phyloP scores from a whole-genome alignment of 2,888 invertebrate genomes.

The Watsonalla binaria region DNA sequence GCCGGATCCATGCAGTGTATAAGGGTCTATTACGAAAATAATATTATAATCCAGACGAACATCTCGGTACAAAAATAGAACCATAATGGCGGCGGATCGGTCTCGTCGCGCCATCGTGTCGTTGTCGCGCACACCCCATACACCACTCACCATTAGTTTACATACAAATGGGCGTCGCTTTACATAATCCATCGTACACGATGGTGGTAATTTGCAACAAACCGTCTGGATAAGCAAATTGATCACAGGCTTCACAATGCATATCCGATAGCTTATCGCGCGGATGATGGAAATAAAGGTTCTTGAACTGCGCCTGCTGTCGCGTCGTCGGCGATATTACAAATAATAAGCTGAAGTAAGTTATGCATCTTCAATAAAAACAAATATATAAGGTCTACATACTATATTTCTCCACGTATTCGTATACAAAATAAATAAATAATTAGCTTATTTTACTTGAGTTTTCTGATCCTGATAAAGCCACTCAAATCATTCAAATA shows the following conservation, averaged over 20 bases:
- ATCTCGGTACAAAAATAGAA: slow-evolving; percentile 9
- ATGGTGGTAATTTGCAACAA: slow-evolving; percentile 73
- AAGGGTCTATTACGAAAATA: not conserved
- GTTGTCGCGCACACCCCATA: slow-evolving; percentile 40
- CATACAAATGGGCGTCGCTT: slow-evolving; percentile 76
- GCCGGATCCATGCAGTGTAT: not conserved
- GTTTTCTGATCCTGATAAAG: no score
- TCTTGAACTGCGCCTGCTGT: slow-evolving; percentile 19
- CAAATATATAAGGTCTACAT: no score
- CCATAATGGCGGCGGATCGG: slow-evolving; percentile 21
- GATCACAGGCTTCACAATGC: slow-evolving; percentile 62
- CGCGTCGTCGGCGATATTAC: slow-evolving; percentile 17
- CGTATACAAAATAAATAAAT: no score
- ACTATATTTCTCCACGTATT: no score
- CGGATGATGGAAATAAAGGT: slow-evolving; percentile 25
- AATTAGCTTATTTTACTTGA: no score
- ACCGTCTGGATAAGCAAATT: slow-evolving; percentile 72
- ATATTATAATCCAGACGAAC: not conserved
- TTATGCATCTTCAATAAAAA: no score
- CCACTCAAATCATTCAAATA: no score
- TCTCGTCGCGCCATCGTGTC: slow-evolving; percentile 26
- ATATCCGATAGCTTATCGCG: slow-evolving; percentile 48
- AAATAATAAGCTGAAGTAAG: not conserved
- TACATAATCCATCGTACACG: slow-evolving; percentile 74
- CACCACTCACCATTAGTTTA: slow-evolving; percentile 70